A percentile compares a stretch with the other conserved stretches of the same genome.
phyloP scores from a whole-genome alignment of 2,113 vertebrate genomes.

The Etheostoma spectabile region DNA sequence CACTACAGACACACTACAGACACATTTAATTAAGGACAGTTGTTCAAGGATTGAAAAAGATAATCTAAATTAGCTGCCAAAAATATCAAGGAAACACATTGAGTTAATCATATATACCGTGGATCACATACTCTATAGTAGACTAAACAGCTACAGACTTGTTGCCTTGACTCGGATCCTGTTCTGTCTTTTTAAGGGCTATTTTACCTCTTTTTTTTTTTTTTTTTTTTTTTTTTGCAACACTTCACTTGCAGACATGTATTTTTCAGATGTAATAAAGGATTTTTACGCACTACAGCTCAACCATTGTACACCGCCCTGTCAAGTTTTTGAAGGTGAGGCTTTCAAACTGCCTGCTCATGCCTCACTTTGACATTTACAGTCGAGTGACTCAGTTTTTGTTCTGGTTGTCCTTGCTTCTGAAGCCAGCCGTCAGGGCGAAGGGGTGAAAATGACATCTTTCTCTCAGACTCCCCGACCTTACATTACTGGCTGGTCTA shows the following conservation, averaged over 20 bases:
- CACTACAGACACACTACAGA: background rate
- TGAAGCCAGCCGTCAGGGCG: slow-evolving; percentile 4
- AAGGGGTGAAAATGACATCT: slow-evolving; percentile 23
- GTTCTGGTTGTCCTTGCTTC: slow-evolving; percentile 8
- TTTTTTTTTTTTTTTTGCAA: slow-evolving; percentile 11
- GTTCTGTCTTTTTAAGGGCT: background rate
- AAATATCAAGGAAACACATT: background rate
- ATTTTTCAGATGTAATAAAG: slow-evolving; percentile 37
- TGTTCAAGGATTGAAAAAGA: background rate
- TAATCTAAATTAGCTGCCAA: background rate
- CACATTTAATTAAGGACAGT: background rate
- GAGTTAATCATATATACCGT: background rate
- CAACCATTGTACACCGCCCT: background rate
- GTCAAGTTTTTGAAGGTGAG: slow-evolving; percentile 18
- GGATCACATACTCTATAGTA: background rate
- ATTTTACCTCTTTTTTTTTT: slow-evolving; percentile 14
- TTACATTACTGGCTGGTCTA: slow-evolving; percentile 6
- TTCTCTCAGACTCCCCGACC: slow-evolving; percentile 19
- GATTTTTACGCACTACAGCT: background rate
- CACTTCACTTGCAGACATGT: slow-evolving; percentile 10
- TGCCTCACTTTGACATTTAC: slow-evolving; percentile 50
- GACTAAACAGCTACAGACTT: background rate
- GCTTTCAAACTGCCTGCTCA: background rate
- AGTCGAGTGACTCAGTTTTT: slow-evolving; percentile 15
- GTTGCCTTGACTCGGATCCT: background rate